Conservation (phyloP, 1,140 invertebrate species). For the Drosophila pachea region DNA sequence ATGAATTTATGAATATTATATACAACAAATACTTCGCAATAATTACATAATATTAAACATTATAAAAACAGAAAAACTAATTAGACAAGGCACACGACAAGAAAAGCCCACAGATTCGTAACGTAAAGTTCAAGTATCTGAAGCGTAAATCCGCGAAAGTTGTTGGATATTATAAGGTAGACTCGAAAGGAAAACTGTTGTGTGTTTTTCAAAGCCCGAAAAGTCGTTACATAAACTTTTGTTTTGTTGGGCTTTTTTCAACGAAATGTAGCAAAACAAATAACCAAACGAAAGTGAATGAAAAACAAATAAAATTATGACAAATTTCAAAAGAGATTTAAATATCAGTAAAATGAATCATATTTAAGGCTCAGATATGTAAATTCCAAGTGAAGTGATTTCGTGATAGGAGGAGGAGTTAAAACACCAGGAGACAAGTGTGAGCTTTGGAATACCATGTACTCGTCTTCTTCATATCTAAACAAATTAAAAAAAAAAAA, state of each 20-base stretch:
- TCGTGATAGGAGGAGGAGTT: no score
- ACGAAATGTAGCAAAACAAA: constrained; percentile 40
- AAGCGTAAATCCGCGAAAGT: constrained; percentile 70
- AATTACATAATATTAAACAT: constrained; percentile 43
- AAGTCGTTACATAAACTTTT: constrained; percentile 63
- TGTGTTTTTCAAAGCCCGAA: constrained; percentile 12
- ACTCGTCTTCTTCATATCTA: not conserved
- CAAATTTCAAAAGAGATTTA: constrained; percentile 47
- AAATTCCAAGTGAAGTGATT: no score
- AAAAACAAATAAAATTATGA: constrained; percentile 31
- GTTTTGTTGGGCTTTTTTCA: constrained; percentile 50
- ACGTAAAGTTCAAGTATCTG: constrained; percentile 64
- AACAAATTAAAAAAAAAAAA: constrained; percentile 63
- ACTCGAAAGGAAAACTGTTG: constrained; percentile 28
- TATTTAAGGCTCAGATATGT: not conserved
- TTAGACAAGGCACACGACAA: constrained; percentile 46
- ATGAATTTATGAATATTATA: not conserved
- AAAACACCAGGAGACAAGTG: no score
- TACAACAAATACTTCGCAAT: constrained; percentile 3
- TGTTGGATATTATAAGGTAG: constrained; percentile 40
- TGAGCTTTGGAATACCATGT: not conserved
- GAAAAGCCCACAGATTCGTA: constrained; percentile 9
- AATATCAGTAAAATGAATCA: constrained; percentile 14
- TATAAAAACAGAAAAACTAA: constrained; percentile 51
- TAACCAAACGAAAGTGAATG: constrained; percentile 59